Evolutionary conservation across 2,888 invertebrate species (phyloP).

Genomic region (Thereva nobilitata): DNA sequence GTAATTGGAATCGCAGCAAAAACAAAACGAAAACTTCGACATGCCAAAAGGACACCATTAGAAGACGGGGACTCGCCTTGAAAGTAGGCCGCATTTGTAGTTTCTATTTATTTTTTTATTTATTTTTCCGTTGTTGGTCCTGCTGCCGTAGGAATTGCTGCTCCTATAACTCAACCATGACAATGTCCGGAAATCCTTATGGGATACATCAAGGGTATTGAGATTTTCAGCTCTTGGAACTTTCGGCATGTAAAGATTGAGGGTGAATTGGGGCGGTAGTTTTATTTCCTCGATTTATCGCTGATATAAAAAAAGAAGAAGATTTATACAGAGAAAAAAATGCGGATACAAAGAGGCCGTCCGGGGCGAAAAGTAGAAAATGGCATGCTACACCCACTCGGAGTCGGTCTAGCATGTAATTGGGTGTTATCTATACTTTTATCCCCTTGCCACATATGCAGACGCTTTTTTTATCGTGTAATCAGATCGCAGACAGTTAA

Average conservation of each 20-base stretch:
- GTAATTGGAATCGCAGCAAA: too few species aligned
- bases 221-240: conserved; percentile 11
- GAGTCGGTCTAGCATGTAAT: conserved; percentile 59
- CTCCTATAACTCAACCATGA: too few species aligned
- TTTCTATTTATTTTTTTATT: too few species aligned
- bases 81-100: too few species aligned
- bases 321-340: too few species aligned
- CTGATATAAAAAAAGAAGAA: conserved; percentile 36
- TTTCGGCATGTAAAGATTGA: conserved; percentile 18
- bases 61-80: too few species aligned
- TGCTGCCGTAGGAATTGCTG: too few species aligned
- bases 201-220: conserved; percentile 18
- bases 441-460: conserved; percentile 55
- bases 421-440: conserved; percentile 59
- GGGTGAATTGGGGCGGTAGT: conserved; percentile 35
- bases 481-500: conserved; percentile 39
- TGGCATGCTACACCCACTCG: conserved; percentile 10
- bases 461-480: conserved; percentile 34
- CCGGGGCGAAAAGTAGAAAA: conserved; percentile 32
- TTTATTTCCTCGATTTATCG: conserved; percentile 42
- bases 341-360: background rate
- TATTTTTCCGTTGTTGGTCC: too few species aligned
- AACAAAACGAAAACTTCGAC: too few species aligned
- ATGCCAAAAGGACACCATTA: too few species aligned
- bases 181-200: conserved; percentile 16